These are phyloP conservation scores for Drosophila pegasa DNA, from an alignment of 2,888 invertebrate genomes.

Conservation along the genomic window DNA sequence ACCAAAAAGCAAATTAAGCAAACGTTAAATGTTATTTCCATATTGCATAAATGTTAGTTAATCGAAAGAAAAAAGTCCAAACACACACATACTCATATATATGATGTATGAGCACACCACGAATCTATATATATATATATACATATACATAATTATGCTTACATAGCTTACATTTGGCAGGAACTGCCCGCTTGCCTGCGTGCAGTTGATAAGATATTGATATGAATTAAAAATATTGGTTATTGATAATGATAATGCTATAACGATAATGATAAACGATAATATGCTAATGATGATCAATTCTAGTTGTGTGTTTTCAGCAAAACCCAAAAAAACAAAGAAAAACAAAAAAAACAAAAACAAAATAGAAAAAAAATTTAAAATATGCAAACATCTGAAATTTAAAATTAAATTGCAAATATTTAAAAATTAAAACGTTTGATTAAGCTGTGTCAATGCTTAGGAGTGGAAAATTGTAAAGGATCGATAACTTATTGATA, in stretches of 20 bases:
- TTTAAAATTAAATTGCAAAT: conserved; percentile 40
- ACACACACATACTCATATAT: conserved; percentile 41
- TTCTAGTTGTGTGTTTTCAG: conserved; percentile 60
- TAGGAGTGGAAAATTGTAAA: too few relatives aligned
- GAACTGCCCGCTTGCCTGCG: conserved; percentile 4
- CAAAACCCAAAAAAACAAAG: conserved; percentile 16
- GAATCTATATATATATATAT: conserved; percentile 19
- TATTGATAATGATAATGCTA: conserved; percentile 32
- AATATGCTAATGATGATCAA: conserved; percentile 64
- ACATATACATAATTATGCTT: conserved; percentile 34
- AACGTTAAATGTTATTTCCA: conserved; percentile 56
- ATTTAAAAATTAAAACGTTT: conserved; percentile 9
- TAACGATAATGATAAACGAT: conserved; percentile 24
- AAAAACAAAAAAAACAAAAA: conserved; percentile 33
- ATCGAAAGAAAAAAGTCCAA: conserved; percentile 40
- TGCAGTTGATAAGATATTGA: conserved; percentile 40
- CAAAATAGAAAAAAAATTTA: conserved; percentile 12
- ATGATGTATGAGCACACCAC: conserved; percentile 30
- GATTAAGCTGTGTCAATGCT: too few relatives aligned
- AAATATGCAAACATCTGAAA: conserved; percentile 38
- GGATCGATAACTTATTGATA: too few relatives aligned
- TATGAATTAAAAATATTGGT: conserved; percentile 32
- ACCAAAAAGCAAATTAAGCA: conserved; percentile 50
- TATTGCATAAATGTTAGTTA: conserved; percentile 70
- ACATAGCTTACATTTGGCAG: conserved; percentile 37